A percentile compares a stretch with the other conserved stretches of the same genome.
These are phyloP conservation scores for Ophion costatus DNA, from an alignment of 2,888 invertebrate species.

Conservation along the genomic window DNA sequence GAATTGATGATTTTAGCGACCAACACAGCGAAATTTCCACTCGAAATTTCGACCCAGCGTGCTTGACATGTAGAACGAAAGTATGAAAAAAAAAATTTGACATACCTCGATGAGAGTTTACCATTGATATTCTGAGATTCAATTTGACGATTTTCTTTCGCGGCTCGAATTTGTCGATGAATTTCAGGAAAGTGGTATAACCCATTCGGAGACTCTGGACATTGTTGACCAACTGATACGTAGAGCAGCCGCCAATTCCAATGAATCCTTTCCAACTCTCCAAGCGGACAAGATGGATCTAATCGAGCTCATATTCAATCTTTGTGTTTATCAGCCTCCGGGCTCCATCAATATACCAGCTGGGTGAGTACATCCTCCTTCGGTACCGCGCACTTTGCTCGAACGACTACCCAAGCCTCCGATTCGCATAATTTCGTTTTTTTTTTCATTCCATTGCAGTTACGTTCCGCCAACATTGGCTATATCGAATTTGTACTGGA, in stretches of 20 bases:
- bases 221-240: constrained; percentile 93
- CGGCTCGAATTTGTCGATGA: not conserved
- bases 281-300: constrained; percentile 93
- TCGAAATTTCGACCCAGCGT: no score
- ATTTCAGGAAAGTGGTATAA: constrained; percentile 90
- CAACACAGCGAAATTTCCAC: no score
- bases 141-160: not conserved
- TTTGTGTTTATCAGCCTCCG: constrained; percentile 96
- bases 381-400: not conserved
- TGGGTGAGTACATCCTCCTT: constrained; percentile 86
- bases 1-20: no score
- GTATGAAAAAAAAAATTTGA: no score
- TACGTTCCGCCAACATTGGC: constrained; percentile 95
- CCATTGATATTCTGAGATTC: not conserved
- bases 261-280: constrained; percentile 89
- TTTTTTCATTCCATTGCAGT: constrained; percentile 78
- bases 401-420: no score
- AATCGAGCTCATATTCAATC: constrained; percentile 94
- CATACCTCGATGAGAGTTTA: not conserved
- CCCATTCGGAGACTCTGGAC: constrained; percentile 93
- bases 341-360: constrained; percentile 95
- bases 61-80: no score
- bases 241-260: constrained; percentile 91
- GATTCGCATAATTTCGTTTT: not conserved
- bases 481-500: constrained; percentile 97